phyloP scores from a whole-genome alignment of 2,888 invertebrate species.

The Drosophila basisetae region DNA sequence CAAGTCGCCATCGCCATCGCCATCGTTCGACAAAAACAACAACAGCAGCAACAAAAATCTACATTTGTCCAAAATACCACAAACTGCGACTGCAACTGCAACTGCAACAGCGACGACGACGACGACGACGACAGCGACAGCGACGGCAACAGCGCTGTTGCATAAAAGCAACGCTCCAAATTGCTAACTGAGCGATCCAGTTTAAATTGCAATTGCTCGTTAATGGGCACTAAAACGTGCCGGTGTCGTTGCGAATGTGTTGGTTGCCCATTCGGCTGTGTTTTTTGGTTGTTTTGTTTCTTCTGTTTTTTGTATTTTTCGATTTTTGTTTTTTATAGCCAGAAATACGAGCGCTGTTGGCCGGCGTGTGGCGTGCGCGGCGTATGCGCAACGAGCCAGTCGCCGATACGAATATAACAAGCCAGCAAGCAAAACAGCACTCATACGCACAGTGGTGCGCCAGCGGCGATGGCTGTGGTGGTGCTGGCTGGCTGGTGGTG shows the following conservation, averaged over 20 bases:
- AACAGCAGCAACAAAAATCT: constrained; percentile 58
- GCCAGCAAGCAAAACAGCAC: constrained; percentile 42
- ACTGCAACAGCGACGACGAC: constrained; percentile 14
- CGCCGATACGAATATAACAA: constrained; percentile 1
- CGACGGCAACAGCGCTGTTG: constrained; percentile 62
- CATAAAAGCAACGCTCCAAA: constrained; percentile 82
- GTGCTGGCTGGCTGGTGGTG: constrained; percentile 15
- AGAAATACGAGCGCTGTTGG: constrained; percentile 56
- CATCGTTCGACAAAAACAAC: constrained; percentile 33
- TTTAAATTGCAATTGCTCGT: constrained; percentile 85
- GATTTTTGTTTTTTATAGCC: constrained; percentile 47
- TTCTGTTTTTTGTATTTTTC: constrained; percentile 22
- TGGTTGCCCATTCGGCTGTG: constrained; percentile 35
- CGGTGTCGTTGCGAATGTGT: constrained; percentile 62
- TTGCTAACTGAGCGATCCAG: constrained; percentile 84
- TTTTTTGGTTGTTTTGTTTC: neutral
- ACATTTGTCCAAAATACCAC: constrained; percentile 81
- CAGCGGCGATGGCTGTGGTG: neutral
- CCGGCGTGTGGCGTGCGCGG: constrained; percentile 66
- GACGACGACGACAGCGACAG: constrained; percentile 7
- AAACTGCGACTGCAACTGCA: constrained; percentile 46
- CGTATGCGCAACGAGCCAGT: constrained; percentile 68
- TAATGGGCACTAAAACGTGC: constrained; percentile 84
- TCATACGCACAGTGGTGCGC: constrained; percentile 71
- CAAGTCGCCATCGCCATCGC: constrained; percentile 20